Evolutionary conservation across 1,140 invertebrate genomes (phyloP).

Genomic region (Rhynchophorus ferrugineus): DNA sequence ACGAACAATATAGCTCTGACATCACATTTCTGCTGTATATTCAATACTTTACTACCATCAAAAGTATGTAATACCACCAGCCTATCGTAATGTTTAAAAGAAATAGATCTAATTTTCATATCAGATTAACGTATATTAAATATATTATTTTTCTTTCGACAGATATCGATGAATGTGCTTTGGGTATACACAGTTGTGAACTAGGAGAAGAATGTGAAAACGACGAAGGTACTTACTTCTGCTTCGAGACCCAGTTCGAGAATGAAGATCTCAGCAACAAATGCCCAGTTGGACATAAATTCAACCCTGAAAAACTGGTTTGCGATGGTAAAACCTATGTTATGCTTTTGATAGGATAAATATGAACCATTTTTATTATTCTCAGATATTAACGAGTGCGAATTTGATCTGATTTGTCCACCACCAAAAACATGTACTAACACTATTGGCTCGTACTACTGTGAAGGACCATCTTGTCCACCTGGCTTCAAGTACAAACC

Average conservation of each 20-base stretch:
- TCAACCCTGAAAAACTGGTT: slow-evolving; percentile 49
- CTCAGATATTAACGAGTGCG: slow-evolving; percentile 64
- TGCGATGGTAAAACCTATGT: slow-evolving; percentile 55
- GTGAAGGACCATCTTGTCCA: slow-evolving; percentile 52
- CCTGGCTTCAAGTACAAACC: slow-evolving; percentile 52
- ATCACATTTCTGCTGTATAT: too few species aligned
- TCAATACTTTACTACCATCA: too few species aligned
- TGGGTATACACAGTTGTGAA: slow-evolving; percentile 50
- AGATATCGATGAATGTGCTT: slow-evolving; percentile 61
- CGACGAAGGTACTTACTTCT: slow-evolving; percentile 33
- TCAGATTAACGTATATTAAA: not conserved
- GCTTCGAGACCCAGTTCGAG: slow-evolving; percentile 22
- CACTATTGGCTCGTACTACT: slow-evolving; percentile 57
- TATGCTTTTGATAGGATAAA: not conserved
- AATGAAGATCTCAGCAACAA: slow-evolving; percentile 25
- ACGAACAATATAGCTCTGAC: too few species aligned
- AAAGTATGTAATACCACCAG: too few species aligned
- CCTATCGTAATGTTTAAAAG: too few species aligned
- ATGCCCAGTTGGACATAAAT: slow-evolving; percentile 58
- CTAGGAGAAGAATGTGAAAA: slow-evolving; percentile 34
- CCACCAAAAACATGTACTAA: slow-evolving; percentile 53
- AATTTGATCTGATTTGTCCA: slow-evolving; percentile 45
- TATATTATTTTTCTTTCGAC: slow-evolving; percentile 5
- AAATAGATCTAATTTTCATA: too few species aligned
- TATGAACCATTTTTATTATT: not conserved